Conservation (phyloP, 2,797 vertebrate species). For the Stomatorhinus walkeri region DNA sequence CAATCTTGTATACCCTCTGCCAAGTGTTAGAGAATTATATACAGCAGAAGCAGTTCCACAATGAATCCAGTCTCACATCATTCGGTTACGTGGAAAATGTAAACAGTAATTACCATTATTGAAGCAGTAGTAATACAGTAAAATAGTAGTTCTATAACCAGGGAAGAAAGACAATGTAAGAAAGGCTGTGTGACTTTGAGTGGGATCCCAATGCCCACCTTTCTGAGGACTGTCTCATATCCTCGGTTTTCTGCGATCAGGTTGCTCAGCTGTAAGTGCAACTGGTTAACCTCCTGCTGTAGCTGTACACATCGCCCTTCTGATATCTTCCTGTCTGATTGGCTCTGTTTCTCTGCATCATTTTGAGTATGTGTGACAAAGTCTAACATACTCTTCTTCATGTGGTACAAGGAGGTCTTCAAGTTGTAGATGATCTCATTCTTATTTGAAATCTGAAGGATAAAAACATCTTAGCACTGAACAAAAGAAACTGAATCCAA, state of each 20-base stretch:
- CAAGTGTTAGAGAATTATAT: conserved; percentile 22
- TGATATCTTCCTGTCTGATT: conserved; percentile 44
- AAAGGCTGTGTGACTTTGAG: background rate
- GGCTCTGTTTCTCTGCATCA: conserved; percentile 52
- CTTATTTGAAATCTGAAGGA: conserved; percentile 59
- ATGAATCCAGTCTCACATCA: background rate
- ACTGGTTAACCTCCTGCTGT: conserved; percentile 54
- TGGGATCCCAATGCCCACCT: conserved; percentile 54
- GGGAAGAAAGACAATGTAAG: background rate
- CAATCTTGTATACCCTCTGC: conserved; percentile 70
- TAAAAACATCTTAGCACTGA: background rate
- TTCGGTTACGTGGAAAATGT: background rate
- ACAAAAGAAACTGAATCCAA: background rate
- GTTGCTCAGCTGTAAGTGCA: conserved; percentile 48
- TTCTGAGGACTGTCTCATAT: conserved; percentile 56
- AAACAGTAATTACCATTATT: background rate
- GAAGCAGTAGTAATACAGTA: background rate
- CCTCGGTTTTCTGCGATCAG: conserved; percentile 57
- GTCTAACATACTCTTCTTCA: conserved; percentile 44
- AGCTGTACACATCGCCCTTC: conserved; percentile 46
- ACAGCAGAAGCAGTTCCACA: background rate
- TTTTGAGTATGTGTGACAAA: conserved; percentile 41
- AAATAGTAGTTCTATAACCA: background rate
- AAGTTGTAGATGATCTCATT: conserved; percentile 54
- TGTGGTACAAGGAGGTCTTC: conserved; percentile 50